A percentile compares a stretch with the other conserved stretches of the same genome.
Conservation (phyloP, 2,888 invertebrate genomes). For the Polymixis flavicincta region DNA sequence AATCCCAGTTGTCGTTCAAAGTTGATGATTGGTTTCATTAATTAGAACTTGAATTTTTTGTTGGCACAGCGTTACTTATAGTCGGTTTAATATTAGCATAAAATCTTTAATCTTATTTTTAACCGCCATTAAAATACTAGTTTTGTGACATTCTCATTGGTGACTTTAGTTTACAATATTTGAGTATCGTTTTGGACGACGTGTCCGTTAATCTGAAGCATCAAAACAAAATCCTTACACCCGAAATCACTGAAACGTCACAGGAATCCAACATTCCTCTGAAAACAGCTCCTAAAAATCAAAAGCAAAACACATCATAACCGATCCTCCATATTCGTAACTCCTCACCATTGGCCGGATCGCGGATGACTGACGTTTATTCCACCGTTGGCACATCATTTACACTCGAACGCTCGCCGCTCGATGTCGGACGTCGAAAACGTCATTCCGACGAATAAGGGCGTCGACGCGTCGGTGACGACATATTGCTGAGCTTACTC, state of each 20-base stretch:
- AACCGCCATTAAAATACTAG: neutral
- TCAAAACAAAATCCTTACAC: neutral
- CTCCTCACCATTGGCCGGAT: constrained; percentile 54
- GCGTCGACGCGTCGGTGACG: constrained; percentile 53
- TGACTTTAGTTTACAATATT: neutral
- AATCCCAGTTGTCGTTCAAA: neutral
- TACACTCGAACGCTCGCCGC: constrained; percentile 70
- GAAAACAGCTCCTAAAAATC: neutral
- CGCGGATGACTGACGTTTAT: constrained; percentile 66
- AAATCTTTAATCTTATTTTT: too few species aligned
- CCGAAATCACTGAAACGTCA: neutral
- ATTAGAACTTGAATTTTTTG: neutral
- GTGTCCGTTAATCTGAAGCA: neutral
- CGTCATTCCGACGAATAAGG: constrained; percentile 68
- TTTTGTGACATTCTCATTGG: neutral
- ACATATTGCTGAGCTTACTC: constrained; percentile 67
- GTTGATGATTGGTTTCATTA: too few species aligned
- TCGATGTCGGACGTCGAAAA: constrained; percentile 60
- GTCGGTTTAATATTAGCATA: neutral
- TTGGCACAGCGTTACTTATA: neutral
- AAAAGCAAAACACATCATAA: neutral
- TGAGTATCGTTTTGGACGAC: neutral
- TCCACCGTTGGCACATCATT: constrained; percentile 72
- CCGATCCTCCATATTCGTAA: constrained; percentile 38
- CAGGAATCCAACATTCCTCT: neutral